These are phyloP conservation scores for Bovichtus variegatus DNA, from an alignment of 2,797 vertebrate species.

Conservation along the genomic window DNA sequence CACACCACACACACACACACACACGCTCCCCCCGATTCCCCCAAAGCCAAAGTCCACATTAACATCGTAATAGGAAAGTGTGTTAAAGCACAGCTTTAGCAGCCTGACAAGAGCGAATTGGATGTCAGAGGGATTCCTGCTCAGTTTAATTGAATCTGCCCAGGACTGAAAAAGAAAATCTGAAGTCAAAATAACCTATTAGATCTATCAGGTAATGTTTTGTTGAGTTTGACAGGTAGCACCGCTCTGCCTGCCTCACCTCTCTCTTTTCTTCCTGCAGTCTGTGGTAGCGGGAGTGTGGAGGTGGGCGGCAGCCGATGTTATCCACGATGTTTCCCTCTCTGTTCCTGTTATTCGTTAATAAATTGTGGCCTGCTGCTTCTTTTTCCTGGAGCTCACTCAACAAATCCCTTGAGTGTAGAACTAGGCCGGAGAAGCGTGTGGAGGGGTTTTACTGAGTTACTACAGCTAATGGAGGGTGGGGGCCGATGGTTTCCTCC, in stretches of 20 bases:
- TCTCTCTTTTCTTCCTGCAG: conserved; percentile 24
- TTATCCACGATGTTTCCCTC: conserved; percentile 66
- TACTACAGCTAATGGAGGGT: conserved; percentile 64
- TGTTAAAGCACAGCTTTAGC: conserved; percentile 89
- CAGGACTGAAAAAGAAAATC: conserved; percentile 89
- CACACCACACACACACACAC: background rate
- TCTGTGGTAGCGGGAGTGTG: conserved; percentile 54
- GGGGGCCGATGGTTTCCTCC: conserved; percentile 57
- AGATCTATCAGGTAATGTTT: conserved; percentile 93
- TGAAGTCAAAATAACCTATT: conserved; percentile 94
- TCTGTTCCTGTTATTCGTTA: conserved; percentile 74
- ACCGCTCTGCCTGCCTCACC: conserved; percentile 25
- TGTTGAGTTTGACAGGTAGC: conserved; percentile 81
- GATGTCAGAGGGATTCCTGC: conserved; percentile 96
- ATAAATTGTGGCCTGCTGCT: conserved; percentile 72
- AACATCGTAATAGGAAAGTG: conserved; percentile 93
- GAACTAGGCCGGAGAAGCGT: conserved; percentile 65
- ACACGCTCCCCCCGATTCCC: background rate
- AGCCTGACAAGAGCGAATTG: conserved; percentile 91
- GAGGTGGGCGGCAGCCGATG: conserved; percentile 52
- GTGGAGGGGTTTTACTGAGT: conserved; percentile 69
- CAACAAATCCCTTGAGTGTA: conserved; percentile 67
- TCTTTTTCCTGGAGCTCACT: conserved; percentile 69
- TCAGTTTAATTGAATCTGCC: conserved; percentile 96
- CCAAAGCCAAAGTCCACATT: conserved; percentile 84